Conservation (phyloP, 2,888 invertebrate genomes). For the Artemia sp. region DNA sequence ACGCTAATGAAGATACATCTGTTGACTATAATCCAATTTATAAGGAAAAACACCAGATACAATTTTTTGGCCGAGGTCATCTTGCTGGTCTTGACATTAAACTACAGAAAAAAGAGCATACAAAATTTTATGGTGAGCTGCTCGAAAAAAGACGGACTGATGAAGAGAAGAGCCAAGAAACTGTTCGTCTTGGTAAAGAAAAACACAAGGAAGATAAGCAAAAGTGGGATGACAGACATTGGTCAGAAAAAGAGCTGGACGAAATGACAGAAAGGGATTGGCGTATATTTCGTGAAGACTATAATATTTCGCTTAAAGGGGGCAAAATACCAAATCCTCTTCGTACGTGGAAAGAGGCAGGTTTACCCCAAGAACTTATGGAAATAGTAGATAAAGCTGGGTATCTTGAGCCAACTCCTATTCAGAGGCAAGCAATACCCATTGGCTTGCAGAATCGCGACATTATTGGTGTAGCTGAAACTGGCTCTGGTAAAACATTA, state of each 20-base stretch:
- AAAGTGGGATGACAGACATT: constrained; percentile 96
- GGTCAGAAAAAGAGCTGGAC: constrained; percentile 80
- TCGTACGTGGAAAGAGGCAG: constrained; percentile 83
- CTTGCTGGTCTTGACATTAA: constrained; percentile 97
- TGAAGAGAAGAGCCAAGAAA: constrained; percentile 90
- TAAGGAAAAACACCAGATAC: constrained; percentile 88
- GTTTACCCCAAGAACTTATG: constrained; percentile 69
- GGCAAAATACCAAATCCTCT: constrained; percentile 93
- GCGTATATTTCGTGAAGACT: constrained; percentile 98
- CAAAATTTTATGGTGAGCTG: constrained; percentile 89
- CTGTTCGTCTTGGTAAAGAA: constrained; percentile 73
- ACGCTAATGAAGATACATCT: constrained; percentile 94
- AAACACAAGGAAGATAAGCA: constrained; percentile 92
- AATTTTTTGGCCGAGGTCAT: constrained; percentile 94
- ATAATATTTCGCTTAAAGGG: constrained; percentile 91
- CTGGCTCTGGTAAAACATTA: constrained; percentile 95
- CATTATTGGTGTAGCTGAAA: constrained; percentile 98
- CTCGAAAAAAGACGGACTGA: constrained; percentile 87
- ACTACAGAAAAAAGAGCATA: constrained; percentile 81
- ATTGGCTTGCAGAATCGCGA: constrained; percentile 79
- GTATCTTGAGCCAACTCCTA: constrained; percentile 95
- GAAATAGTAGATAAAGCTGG: constrained; percentile 88
- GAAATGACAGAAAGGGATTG: constrained; percentile 99
- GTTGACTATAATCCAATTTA: constrained; percentile 92
- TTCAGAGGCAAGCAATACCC: constrained; percentile 97